Conservation (phyloP, 2,888 invertebrate genomes). For the Campoplex nolae region DNA sequence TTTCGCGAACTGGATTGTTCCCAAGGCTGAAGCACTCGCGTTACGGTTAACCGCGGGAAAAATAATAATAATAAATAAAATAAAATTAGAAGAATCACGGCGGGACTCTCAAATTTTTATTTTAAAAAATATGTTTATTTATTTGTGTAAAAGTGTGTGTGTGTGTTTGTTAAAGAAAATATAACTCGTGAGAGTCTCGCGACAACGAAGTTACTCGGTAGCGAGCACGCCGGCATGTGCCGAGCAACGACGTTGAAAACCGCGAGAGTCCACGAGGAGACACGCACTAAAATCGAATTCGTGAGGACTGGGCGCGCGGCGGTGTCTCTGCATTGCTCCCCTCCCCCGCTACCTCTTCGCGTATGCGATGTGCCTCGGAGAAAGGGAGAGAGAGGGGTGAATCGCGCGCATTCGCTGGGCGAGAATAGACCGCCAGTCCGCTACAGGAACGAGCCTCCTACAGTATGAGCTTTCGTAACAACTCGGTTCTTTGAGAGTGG, state of each 20-base stretch:
- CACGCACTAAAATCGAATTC: slow-evolving; percentile 43
- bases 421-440: slow-evolving; percentile 68
- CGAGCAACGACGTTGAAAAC: slow-evolving; percentile 38
- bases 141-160: not conserved
- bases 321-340: not conserved
- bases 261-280: slow-evolving; percentile 16
- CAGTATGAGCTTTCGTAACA: not conserved
- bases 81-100: not conserved
- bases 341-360: not conserved
- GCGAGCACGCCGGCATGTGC: slow-evolving; percentile 66
- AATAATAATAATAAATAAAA: not conserved
- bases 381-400: slow-evolving; percentile 21
- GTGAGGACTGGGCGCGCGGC: slow-evolving; percentile 3
- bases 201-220: slow-evolving; percentile 46
- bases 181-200: slow-evolving; percentile 32
- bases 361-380: not conserved
- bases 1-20: not conserved
- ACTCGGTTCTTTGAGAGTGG: not conserved
- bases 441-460: slow-evolving; percentile 28
- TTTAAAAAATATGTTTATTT: not conserved
- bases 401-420: slow-evolving; percentile 58
- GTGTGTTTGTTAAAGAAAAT: not conserved
- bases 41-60: not conserved
- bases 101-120: not conserved
- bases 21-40: slow-evolving; percentile 1